Percentiles rank a stretch among this genome's conserved stretches.
phyloP scores from a whole-genome alignment of 2,113 vertebrate genomes.

The Phoenicopterus ruber region DNA sequence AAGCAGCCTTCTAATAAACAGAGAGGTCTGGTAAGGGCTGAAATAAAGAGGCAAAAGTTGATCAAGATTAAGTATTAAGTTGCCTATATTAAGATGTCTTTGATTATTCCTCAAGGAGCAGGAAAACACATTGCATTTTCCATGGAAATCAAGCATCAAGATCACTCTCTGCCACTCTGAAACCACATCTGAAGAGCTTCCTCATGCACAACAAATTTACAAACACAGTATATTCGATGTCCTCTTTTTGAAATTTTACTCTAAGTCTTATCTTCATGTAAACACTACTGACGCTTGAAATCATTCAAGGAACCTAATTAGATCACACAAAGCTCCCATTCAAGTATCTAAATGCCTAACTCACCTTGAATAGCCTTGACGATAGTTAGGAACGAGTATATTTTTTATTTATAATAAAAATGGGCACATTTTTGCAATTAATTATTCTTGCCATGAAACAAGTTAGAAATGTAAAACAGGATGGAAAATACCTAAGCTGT shows the following conservation, averaged over 20 bases:
- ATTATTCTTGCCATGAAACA: neutral
- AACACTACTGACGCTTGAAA: neutral
- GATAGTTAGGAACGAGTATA: neutral
- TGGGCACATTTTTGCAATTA: neutral
- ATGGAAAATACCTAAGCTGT: neutral
- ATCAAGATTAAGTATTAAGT: neutral
- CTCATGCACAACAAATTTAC: neutral
- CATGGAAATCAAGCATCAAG: accelerated
- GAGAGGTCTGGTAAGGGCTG: neutral
- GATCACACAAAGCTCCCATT: neutral
- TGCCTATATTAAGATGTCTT: neutral
- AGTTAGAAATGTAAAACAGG: neutral
- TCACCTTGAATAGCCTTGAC: neutral
- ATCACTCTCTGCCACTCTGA: neutral
- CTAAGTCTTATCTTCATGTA: neutral
- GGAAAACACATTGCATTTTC: neutral
- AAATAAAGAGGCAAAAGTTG: neutral
- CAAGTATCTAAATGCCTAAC: neutral
- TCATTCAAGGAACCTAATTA: neutral
- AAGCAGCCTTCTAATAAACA: neutral
- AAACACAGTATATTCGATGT: neutral
- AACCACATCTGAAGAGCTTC: neutral
- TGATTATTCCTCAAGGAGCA: neutral
- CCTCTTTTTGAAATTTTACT: neutral
- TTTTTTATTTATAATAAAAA: neutral